Conservation (phyloP, 2,888 invertebrate species). For the Sminthurinus aureus region DNA sequence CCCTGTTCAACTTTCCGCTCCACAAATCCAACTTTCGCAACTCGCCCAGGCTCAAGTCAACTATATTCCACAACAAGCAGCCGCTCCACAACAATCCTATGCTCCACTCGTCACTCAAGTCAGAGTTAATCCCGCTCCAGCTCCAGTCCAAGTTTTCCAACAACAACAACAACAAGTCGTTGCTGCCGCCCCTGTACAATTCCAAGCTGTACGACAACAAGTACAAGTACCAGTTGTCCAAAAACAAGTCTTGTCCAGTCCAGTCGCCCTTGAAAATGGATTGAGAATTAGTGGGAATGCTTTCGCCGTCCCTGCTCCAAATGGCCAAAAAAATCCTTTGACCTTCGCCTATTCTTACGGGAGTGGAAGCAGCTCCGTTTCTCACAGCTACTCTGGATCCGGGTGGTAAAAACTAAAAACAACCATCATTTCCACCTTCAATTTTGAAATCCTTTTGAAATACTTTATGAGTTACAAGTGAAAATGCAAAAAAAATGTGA, state of each 20-base stretch:
- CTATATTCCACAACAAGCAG: conserved; percentile 27
- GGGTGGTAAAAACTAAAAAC: conserved; percentile 59
- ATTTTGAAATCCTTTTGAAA: too few species aligned
- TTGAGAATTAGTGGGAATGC: conserved; percentile 29
- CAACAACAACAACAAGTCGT: too few species aligned
- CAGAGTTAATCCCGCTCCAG: conserved; percentile 11
- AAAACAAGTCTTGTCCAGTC: conserved; percentile 30
- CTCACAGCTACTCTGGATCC: conserved; percentile 57
- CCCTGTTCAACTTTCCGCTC: conserved; percentile 28
- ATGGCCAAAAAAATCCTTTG: conserved; percentile 52
- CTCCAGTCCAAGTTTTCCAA: conserved; percentile 23
- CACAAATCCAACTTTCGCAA: conserved; percentile 18
- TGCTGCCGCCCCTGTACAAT: conserved; percentile 14
- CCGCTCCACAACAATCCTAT: conserved; percentile 31
- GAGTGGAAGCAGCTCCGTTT: conserved; percentile 51
- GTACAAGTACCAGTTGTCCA: conserved; percentile 36
- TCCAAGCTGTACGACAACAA: conserved; percentile 14
- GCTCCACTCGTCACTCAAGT: conserved; percentile 15
- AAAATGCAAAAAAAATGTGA: too few species aligned
- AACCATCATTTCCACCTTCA: too few species aligned
- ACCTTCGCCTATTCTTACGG: conserved; percentile 56
- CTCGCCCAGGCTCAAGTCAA: conserved; percentile 31
- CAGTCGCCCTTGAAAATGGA: conserved; percentile 6
- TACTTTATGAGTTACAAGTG: too few species aligned
- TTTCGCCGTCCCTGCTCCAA: conserved; percentile 42